Conservation (phyloP, 2,113 vertebrate genomes). For the Pyxicephalus adspersus region DNA sequence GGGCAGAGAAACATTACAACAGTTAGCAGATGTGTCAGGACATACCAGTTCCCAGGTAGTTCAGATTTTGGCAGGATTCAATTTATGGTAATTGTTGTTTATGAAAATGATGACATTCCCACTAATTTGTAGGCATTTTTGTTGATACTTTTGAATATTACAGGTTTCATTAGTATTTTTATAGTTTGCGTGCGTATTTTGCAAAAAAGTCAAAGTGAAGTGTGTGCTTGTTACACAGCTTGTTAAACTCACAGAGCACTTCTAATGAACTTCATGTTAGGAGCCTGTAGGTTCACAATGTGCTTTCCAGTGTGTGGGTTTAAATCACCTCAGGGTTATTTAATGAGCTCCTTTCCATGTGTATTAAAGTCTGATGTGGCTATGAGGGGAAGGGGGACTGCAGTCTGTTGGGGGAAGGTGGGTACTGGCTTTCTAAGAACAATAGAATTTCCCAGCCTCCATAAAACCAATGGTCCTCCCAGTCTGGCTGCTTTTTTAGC, state of each 20-base stretch:
- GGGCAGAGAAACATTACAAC: no score
- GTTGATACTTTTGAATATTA: not conserved
- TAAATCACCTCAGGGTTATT: constrained; percentile 39
- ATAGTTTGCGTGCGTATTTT: not conserved
- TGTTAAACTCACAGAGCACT: constrained; percentile 19
- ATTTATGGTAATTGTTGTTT: no score
- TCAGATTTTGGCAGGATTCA: no score
- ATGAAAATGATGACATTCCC: no score
- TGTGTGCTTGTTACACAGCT: constrained; percentile 26
- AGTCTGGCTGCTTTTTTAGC: constrained; percentile 8
- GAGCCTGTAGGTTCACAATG: not conserved
- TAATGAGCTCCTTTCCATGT: constrained; percentile 26
- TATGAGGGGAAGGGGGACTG: constrained; percentile 5
- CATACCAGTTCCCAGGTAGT: no score
- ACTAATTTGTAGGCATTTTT: no score
- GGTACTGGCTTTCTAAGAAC: not conserved
- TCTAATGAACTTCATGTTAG: constrained; percentile 22
- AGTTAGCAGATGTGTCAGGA: no score
- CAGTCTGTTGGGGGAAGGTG: constrained; percentile 19
- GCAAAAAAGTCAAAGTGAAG: not conserved
- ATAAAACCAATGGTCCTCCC: constrained; percentile 9
- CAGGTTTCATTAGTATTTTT: not conserved
- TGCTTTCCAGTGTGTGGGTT: constrained; percentile 25
- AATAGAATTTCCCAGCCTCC: constrained; percentile 16
- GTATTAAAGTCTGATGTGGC: constrained; percentile 31